A percentile compares a stretch with the other conserved stretches of the same genome.
Evolutionary conservation across 1,140 invertebrate species (phyloP).

Genomic region (Procambarus virginalis): DNA sequence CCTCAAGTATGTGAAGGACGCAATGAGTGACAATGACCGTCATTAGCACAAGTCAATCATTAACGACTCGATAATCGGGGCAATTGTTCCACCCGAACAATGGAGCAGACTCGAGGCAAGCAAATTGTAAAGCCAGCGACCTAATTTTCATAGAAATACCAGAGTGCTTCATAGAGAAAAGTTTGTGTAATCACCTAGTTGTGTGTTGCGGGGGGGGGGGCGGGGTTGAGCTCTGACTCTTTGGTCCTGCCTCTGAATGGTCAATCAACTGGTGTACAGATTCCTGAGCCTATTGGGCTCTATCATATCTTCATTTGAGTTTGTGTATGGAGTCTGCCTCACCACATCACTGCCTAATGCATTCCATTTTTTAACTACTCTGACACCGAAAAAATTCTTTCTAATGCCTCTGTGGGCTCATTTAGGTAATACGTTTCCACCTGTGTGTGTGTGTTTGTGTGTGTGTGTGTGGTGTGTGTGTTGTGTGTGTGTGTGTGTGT

Average conservation of each 20-base stretch:
- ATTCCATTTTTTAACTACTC: too few relatives aligned
- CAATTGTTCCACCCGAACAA: background rate
- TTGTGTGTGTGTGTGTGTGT: slow-evolving; percentile 4
- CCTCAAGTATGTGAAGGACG: background rate
- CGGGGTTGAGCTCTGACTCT: too few relatives aligned
- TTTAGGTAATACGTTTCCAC: too few relatives aligned
- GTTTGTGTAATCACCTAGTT: background rate
- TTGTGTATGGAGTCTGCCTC: too few relatives aligned
- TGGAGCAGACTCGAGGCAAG: background rate
- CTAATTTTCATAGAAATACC: background rate
- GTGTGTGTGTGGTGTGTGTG: background rate
- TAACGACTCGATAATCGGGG: background rate
- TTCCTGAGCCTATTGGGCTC: too few relatives aligned
- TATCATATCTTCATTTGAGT: too few relatives aligned
- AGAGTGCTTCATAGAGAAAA: background rate
- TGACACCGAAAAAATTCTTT: too few relatives aligned
- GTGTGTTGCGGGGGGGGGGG: too few relatives aligned
- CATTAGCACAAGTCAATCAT: background rate
- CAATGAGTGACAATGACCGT: background rate
- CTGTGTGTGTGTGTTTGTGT: background rate
- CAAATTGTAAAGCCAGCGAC: background rate
- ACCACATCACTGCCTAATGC: too few relatives aligned
- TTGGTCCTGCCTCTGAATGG: too few relatives aligned
- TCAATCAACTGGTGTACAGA: too few relatives aligned
- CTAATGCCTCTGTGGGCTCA: too few relatives aligned